Evolutionary conservation across 2,888 invertebrate species (phyloP), one percentile per base, ranked within the genome.

Genomic region (Linhomoeus sp.): DNA sequence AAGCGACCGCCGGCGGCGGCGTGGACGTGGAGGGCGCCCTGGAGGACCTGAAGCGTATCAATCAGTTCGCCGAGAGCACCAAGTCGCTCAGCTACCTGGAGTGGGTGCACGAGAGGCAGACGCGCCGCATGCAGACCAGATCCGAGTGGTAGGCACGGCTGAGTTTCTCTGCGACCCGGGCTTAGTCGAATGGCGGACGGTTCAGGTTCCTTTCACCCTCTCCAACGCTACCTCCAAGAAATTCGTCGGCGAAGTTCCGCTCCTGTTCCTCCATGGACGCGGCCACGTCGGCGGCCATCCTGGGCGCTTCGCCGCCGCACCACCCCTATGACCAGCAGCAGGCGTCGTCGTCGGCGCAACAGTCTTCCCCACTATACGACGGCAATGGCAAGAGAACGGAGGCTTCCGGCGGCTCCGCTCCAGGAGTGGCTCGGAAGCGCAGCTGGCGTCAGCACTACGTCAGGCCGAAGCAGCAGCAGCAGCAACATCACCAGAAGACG

Each of bases 31-130:
- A 45, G 40, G 40, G 15, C 14, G 22, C 25, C 9, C 20, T 24
- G 49, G 51, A 62, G 56, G 22, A 59, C 57, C 56, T 62, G n/a
- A 62, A 55, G 51, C 62, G 62, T 52, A 57, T 58, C 50, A 61
- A 62, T 43, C 47, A 48, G 40, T 50, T 55, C 20, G 84, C 84
- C 23, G 85, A 85, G 71, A 84, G 83, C 69, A 85, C 84, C 50
- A 81, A 82, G 68, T 83, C 83, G 67, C 76, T 86, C 61, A 81
- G 83, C 60, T 86, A 82, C 70, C 75, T 87, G 63, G 85, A 85
- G 54, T 82, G 82, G 79, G 85, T 85, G 60, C 86, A 87, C 73
- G 86, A 87, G 72, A 76, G 87, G 66, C 92, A 94, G 75, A 81
- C 88, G 55, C 85, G 85, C 66, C 77, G 92, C 59, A 87, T 94